Base-by-base conservation (phyloP, 2,113 vertebrate genomes). In the Ciconia boyciana region DNA sequence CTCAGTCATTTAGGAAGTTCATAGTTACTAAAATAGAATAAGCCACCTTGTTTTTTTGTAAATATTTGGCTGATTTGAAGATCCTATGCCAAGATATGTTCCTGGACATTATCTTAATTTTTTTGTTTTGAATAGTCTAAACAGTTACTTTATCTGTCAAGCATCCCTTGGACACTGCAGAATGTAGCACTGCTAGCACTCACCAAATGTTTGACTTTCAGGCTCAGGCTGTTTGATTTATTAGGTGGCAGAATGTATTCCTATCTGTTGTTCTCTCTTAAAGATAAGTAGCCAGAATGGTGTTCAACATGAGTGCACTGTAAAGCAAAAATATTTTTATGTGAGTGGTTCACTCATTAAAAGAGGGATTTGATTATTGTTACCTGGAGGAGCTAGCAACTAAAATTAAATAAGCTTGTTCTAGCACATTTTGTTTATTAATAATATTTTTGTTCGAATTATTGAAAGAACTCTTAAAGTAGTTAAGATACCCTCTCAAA, bases 81-180 rank as follows among this genome's bases (percentile, higher is more conserved):
- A 66, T 76, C 31, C 44, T 94, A 87, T 70, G 74, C 68, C 60
- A 94, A 93, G 85, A 49, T 83, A 76, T 12, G 11, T 95, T 95
- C 70, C 62, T 95, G 77, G 72, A 70, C 6, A 7, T 93, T 95
- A 94, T 89, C 75, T 79, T 95, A 66, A 54, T 86, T 97, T 97
- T 97, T 90, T 90, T 91, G 41, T 86, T 96, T 95, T 89, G 81
- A 70, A 25, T 76, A 91, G 31, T 87, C 51, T 68, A 77, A 97
- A 83, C 51, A 81, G 58, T 95, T 91, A 92, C 26, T 94, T 96
- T 74, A 95, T 88, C 83, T 77, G 61, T 87, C 66, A 83, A 83
- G 69, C 86, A 81, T 94, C 82, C 72, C 32, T 89, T 89, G 81
- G 91, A 91, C 21, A 18, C 74, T 61, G 52, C n/a, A 28, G 58